These are phyloP conservation scores for Dichetophora obliterata DNA, from an alignment of 2,888 invertebrate genomes.

Conservation along the genomic window DNA sequence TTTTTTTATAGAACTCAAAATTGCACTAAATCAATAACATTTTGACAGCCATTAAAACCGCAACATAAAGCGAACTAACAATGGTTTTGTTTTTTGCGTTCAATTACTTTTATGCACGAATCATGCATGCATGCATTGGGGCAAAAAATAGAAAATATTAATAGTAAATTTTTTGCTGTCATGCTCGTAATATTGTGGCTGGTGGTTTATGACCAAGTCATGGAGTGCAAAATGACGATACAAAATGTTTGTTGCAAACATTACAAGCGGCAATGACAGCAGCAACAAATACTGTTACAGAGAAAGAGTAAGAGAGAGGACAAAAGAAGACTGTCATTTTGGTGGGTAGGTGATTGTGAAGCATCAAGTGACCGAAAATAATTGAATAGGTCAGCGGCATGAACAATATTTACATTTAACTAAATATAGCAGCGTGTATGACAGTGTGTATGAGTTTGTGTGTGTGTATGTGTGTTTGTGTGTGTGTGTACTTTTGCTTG, in stretches of 20 bases:
- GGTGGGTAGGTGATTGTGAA: not conserved
- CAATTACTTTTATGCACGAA: too few species aligned
- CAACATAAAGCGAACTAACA: too few species aligned
- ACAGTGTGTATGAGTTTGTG: not conserved
- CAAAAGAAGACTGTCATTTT: too few species aligned
- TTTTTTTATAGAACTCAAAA: too few species aligned
- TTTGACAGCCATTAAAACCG: too few species aligned
- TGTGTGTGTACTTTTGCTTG: not conserved
- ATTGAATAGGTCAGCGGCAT: not conserved
- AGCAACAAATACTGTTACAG: not conserved
- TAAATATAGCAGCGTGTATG: conserved; percentile 18
- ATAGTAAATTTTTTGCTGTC: not conserved
- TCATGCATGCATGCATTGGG: too few species aligned
- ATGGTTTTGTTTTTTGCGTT: too few species aligned
- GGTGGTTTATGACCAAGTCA: not conserved
- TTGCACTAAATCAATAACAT: too few species aligned
- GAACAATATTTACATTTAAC: conserved; percentile 26
- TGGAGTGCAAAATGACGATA: not conserved
- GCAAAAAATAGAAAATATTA: not conserved
- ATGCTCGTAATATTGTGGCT: too few species aligned
- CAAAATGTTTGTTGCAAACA: not conserved
- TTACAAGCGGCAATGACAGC: not conserved
- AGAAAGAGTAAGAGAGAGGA: not conserved
- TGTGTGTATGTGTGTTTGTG: not conserved
- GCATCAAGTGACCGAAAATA: conserved; percentile 13